phyloP scores from a whole-genome alignment of 30 jellyfish, hydroid and myxozoan species.

The Aurelia aurita complex sp. Pacific region DNA sequence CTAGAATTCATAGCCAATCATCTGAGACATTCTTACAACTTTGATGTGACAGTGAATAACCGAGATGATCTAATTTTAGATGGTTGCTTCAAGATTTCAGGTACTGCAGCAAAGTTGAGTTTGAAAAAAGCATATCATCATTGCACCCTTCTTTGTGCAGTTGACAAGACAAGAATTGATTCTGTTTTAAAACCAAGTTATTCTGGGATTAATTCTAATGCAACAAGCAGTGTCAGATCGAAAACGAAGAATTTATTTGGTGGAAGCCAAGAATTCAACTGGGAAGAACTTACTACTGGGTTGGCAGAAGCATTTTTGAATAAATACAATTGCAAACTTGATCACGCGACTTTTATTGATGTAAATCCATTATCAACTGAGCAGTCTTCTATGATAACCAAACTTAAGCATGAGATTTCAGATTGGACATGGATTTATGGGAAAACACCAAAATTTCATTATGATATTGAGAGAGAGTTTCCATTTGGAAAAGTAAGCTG shows the following conservation, averaged over 20 bases:
- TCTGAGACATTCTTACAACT: conserved; percentile 17
- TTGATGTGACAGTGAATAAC: conserved; percentile 38
- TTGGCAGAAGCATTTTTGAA: conserved; percentile 43
- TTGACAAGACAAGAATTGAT: conserved; percentile 41
- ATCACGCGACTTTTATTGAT: neutral
- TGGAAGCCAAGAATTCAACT: conserved; percentile 13
- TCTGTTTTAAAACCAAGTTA: conserved; percentile 47
- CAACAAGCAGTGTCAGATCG: conserved; percentile 86
- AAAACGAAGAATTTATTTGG: conserved; percentile 73
- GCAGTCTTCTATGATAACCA: neutral
- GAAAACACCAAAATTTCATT: conserved; percentile 85
- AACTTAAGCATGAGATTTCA: conserved; percentile 27
- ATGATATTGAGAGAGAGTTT: conserved; percentile 9
- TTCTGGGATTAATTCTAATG: conserved; percentile 70
- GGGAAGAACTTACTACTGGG: conserved; percentile 30
- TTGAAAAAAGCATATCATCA: conserved; percentile 91
- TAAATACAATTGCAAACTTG: neutral
- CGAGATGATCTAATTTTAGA: conserved; percentile 83
- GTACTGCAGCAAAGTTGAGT: conserved; percentile 97
- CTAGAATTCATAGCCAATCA: conserved; percentile 53
- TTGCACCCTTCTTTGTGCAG: conserved; percentile 85
- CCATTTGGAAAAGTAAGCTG: conserved; percentile 14
- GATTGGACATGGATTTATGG: conserved; percentile 96
- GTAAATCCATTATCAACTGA: conserved; percentile 30
- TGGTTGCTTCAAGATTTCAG: conserved; percentile 76